These are phyloP conservation scores for Lepeophtheirus nordmannii DNA, from an alignment of 2,888 invertebrate genomes.

Conservation along the genomic window DNA sequence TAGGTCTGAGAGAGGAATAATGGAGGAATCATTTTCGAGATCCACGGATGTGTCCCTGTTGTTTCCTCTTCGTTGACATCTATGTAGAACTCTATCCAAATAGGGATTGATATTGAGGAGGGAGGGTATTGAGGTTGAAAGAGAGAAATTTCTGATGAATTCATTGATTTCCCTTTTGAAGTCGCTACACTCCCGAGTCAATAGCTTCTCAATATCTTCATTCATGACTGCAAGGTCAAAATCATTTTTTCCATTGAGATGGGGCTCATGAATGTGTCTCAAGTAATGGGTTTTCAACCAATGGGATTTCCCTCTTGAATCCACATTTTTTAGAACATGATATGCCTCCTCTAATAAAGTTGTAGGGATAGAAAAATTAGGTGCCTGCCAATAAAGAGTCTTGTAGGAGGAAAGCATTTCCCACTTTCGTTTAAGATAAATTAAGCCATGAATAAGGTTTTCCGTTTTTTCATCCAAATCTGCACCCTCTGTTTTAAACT, in stretches of 20 bases:
- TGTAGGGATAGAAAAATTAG: background rate
- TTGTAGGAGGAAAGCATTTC: background rate
- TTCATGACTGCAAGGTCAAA: background rate
- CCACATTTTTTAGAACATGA: background rate
- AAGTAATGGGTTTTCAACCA: background rate
- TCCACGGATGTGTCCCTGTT: too few relatives aligned
- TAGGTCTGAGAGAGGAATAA: background rate
- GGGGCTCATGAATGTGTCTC: background rate
- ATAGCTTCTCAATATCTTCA: background rate
- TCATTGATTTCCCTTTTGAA: background rate
- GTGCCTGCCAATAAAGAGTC: conserved; percentile 8
- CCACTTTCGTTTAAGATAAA: conserved; percentile 11
- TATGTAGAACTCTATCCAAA: background rate
- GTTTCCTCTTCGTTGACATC: too few relatives aligned
- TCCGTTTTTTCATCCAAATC: background rate
- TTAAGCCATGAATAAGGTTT: conserved; percentile 2
- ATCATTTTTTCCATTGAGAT: background rate
- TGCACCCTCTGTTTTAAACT: background rate
- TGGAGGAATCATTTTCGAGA: background rate
- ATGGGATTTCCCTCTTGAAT: background rate
- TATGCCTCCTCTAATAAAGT: background rate
- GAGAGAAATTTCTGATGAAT: background rate
- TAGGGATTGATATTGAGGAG: background rate
- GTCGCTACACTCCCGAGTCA: background rate
- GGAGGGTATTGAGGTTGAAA: background rate